Base-by-base conservation (phyloP, 2,888 invertebrate genomes). In the Masnerella sp. region DNA sequence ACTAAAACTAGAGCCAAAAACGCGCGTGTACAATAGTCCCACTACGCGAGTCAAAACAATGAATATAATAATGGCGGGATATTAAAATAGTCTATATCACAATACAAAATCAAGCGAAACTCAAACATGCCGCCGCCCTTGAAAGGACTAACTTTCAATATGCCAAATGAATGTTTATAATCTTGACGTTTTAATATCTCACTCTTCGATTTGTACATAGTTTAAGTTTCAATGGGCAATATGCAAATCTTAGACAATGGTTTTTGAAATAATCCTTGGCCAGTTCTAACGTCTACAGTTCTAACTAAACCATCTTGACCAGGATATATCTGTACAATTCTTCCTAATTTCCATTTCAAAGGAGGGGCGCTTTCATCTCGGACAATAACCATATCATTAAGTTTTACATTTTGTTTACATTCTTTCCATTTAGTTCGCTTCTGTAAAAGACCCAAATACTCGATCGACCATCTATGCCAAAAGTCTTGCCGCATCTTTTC, bases 81-180 rank as follows among this genome's bases (percentile, higher is more conserved):
- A 28, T 28, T 9, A 1, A 28, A 28, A 28, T n/a, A n/a, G 8
- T 9, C 7, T 7, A 28, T 28, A 28, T 1, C 28, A 28, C 7
- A 28, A n/a, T 28, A 28, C 28, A 1, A 38, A 15, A 5, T 1
- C 38, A 11, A 43, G 20, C 43, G 20, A 1, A 38, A 15, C 15
- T 1, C 38, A 11, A 43, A 43, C 43, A 43, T 43, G 43, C 43
- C 43, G 43, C 43, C 43, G 43, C 20, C 43, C 20, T 43, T 43
- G 20, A 43, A 43, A 43, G 43, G 7, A 12, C 5, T 22, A 15
- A 22, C 43, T 43, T 43, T 43, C 43, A 43, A 43, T 17, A 18
- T 1, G 15, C 2, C 9, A 34, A 9, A 40, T 40, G 36, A 1
- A 36, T 7, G 14, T n/a, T n/a, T n/a, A n/a, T n/a, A n/a, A n/a